Evolutionary conservation across 2,888 invertebrate genomes (phyloP), one percentile per base, ranked within the genome.

Genomic region (Brachypterus glaber): DNA sequence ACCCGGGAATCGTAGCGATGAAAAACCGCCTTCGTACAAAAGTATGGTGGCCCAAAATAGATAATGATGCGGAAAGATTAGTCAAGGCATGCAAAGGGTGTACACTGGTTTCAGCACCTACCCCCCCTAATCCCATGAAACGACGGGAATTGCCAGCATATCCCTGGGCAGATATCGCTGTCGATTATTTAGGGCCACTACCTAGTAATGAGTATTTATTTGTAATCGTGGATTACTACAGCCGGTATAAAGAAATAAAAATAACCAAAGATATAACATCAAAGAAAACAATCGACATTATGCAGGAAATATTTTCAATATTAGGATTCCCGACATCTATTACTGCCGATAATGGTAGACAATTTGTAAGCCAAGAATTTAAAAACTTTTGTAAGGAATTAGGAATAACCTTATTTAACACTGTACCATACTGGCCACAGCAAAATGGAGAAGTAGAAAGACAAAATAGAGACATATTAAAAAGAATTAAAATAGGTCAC

Each of bases 361-460:
- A 48, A 33, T 48, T 49, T 32, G 25, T 17, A n/a, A 43, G 44
- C 24, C 13, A 40, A 12, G 43, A 46, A 35, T 47, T 49, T 17
- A 45, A 41, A 11, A 11, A 31, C 11, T 46, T 39, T 35, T 46
- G 46, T 31, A 24, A n/a, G n/a, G n/a, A n/a, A n/a, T n/a, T n/a
- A n/a, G n/a, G n/a, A n/a, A n/a, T n/a, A n/a, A n/a, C n/a, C n/a
- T n/a, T n/a, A n/a, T n/a, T n/a, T n/a, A n/a, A n/a, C n/a, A n/a
- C n/a, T n/a, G n/a, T n/a, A 36, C 44, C 40, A 13, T 43, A 42
- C 9, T 46, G 43, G 49, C 40, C 54, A 49, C 46, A 54, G 49
- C 15, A 45, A 43, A 45, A 53, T 47, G 25, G 56, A 45, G 39
- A 45, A 44, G 35, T 51, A 41, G 39, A 57, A 52, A 39, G 44